Evolutionary conservation across 2,797 vertebrate species (phyloP), one percentile per base, ranked within the genome.

Genomic region (Channallabes apus): DNA sequence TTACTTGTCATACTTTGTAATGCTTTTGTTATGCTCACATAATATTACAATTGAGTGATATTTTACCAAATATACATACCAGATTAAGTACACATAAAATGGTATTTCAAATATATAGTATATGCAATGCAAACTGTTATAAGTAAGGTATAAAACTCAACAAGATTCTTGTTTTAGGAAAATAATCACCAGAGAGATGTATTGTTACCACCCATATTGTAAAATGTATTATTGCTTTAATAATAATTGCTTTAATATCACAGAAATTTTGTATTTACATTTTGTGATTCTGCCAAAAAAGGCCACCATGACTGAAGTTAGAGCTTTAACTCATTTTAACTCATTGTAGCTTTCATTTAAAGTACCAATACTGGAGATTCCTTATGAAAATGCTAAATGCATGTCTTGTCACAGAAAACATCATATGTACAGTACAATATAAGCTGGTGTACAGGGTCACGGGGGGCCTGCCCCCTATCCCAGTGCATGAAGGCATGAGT

Each of bases 1-100:
- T 75, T 51, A 59, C 14, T 80, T 75, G 11, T 67, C 15, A 64
- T 65, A 59, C 14, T 17, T 80, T 82, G 85, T 64, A 75, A 51
- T 51, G 46, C 46, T 51, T 51, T 61, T 83, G 17, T 14, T 65
- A 59, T 32, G 29, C 46, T 29, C 12, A 27, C 24, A 69, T 11
- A 73, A 14, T 17, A 73, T 54, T 73, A 54, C 51, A 73, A 54
- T 29, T 29, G 3, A 3, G 15, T 56, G 41, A 27, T n/a, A 7
- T 17, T 54, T n/a, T 27, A 54, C 8, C 15, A 54, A 75, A n/a
- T 75, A 18, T 75, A 54, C 22, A 29, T 29, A 56, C 15, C 27
- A 56, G 1, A 29, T 75, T 54, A 9, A 58, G 29, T 32, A 20
- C 17, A 17, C 14, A 17, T 12, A 75, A 54, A 2, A 75, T 75